Conservation (phyloP, 1,140 invertebrate genomes). For the Megalonaias nervosa region DNA sequence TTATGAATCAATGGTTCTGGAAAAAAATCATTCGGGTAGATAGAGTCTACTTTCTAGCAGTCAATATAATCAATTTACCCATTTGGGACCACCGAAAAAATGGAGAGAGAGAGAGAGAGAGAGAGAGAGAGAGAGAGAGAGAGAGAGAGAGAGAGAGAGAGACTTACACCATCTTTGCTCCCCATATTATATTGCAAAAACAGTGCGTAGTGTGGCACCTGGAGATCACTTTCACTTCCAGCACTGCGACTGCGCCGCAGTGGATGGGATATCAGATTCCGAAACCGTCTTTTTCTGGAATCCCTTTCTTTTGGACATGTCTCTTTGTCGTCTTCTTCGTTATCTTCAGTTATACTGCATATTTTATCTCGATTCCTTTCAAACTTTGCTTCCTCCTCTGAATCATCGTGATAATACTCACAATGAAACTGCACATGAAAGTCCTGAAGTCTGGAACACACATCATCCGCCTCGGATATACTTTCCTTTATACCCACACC, state of each 20-base stretch:
- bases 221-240: slow-evolving; percentile 22
- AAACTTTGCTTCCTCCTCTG: slow-evolving; percentile 3
- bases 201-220: slow-evolving; percentile 3
- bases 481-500: slow-evolving; percentile 11
- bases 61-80: no score
- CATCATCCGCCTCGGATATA: background rate
- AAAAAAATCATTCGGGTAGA: no score
- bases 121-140: no score
- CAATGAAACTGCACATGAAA: background rate
- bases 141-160: no score
- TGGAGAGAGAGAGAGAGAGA: no score
- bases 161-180: background rate
- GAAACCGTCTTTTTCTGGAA: slow-evolving; percentile 1
- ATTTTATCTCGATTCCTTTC: slow-evolving; percentile 4
- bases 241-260: slow-evolving; percentile 22
- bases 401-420: background rate
- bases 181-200: slow-evolving; percentile 4
- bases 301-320: background rate
- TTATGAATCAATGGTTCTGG: no score
- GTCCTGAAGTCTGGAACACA: background rate
- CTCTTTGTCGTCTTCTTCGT: background rate
- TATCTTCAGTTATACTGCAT: background rate
- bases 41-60: no score
- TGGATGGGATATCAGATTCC: slow-evolving; percentile 8
- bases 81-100: no score